Percentiles rank a stretch among this genome's conserved stretches.
Evolutionary conservation across 2,888 invertebrate species (phyloP).

Genomic region (Aethes cnicana): DNA sequence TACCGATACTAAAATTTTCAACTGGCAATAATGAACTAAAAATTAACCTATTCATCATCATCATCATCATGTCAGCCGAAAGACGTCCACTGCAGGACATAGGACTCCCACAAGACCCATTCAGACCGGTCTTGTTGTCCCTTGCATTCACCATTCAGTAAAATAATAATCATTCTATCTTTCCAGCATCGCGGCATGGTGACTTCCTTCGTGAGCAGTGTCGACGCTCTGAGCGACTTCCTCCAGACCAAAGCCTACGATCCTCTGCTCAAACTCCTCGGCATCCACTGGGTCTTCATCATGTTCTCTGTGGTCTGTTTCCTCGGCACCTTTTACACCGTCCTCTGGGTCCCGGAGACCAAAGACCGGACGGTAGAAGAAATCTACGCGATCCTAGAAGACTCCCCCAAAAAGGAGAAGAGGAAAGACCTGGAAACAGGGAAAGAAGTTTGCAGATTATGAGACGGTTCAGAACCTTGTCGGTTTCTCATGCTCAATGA

Average conservation of each 20-base stretch:
- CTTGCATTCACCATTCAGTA: background rate
- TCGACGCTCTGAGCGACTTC: slow-evolving; percentile 73
- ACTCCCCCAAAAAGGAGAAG: slow-evolving; percentile 64
- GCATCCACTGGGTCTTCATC: slow-evolving; percentile 77
- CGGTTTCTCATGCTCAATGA: slow-evolving; percentile 16
- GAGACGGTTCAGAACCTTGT: slow-evolving; percentile 35
- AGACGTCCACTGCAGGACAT: no score
- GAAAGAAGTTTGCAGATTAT: slow-evolving; percentile 66
- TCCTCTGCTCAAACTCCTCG: slow-evolving; percentile 67
- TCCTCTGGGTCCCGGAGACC: slow-evolving; percentile 74
- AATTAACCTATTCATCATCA: no score
- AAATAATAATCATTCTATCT: slow-evolving; percentile 9
- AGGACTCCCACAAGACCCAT: no score
- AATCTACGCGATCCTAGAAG: slow-evolving; percentile 66
- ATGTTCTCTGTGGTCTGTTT: slow-evolving; percentile 72
- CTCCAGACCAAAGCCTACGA: slow-evolving; percentile 75
- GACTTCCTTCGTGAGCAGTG: slow-evolving; percentile 69
- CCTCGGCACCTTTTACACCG: slow-evolving; percentile 67
- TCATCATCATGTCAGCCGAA: no score
- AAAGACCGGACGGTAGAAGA: slow-evolving; percentile 69
- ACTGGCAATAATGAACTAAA: no score
- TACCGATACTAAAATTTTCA: no score
- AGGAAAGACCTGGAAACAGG: slow-evolving; percentile 62
- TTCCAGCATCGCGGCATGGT: slow-evolving; percentile 75
- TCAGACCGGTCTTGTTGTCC: no score